Conservation (phyloP, 2,888 invertebrate species). For the Pachydiplax longipennis region DNA sequence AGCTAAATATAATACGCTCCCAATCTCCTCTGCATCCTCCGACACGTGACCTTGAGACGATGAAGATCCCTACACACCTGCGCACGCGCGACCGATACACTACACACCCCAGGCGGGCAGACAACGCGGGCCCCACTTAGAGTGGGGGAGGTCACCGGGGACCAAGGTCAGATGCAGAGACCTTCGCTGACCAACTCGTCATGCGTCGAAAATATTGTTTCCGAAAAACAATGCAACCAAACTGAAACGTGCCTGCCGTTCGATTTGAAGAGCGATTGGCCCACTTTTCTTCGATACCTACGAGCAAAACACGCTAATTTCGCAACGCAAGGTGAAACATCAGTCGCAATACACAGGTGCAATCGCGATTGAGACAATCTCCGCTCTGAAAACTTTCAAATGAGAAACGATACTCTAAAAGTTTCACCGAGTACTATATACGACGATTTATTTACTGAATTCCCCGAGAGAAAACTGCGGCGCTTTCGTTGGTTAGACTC, state of each 20-base stretch:
- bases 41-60: slow-evolving; percentile 5
- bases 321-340: too few relatives aligned
- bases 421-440: neutral
- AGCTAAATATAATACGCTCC: neutral
- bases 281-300: too few relatives aligned
- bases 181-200: slow-evolving; percentile 15
- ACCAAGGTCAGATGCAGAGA: slow-evolving; percentile 35
- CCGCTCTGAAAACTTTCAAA: neutral
- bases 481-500: slow-evolving; percentile 11
- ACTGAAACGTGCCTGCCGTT: too few relatives aligned
- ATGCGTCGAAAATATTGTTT: neutral
- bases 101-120: slow-evolving; percentile 24
- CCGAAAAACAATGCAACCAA: too few relatives aligned
- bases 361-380: too few relatives aligned
- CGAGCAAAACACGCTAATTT: too few relatives aligned
- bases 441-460: slow-evolving; percentile 12
- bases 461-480: slow-evolving; percentile 29
- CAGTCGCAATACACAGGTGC: too few relatives aligned
- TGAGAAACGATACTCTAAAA: neutral
- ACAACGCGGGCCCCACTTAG: neutral
- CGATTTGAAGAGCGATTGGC: too few relatives aligned
- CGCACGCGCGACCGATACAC: slow-evolving; percentile 20
- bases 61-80: slow-evolving; percentile 18
- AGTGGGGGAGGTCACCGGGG: slow-evolving; percentile 22
- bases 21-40: neutral